phyloP scores from a whole-genome alignment of 2,797 vertebrate species.

The Pterois miles region DNA sequence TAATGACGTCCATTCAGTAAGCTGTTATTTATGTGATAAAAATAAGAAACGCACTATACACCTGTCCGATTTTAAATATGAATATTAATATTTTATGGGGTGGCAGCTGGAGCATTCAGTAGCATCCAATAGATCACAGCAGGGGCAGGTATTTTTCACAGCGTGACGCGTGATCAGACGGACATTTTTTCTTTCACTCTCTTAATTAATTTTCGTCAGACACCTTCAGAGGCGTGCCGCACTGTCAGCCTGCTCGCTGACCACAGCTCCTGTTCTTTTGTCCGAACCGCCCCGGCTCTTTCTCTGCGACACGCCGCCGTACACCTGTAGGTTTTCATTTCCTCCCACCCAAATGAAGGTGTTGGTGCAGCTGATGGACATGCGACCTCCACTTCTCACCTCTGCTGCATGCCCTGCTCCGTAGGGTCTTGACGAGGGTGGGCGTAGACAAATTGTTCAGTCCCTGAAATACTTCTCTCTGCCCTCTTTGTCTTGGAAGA shows the following conservation, averaged over 20 bases:
- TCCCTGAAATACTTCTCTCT: conserved; percentile 55
- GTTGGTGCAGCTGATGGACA: conserved; percentile 60
- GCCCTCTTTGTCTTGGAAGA: conserved; percentile 38
- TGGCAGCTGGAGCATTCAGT: conserved; percentile 82
- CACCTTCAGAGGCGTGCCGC: conserved; percentile 63
- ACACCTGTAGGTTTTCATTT: conserved; percentile 48
- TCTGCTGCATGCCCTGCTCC: conserved; percentile 13
- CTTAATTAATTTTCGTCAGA: conserved; percentile 79
- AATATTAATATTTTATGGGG: conserved; percentile 73
- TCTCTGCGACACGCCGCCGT: conserved; percentile 9
- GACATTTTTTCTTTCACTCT: conserved; percentile 73
- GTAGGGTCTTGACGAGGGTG: conserved; percentile 35
- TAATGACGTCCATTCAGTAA: conserved; percentile 36
- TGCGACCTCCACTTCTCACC: conserved; percentile 31
- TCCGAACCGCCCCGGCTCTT: conserved; percentile 30
- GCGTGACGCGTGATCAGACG: conserved; percentile 74
- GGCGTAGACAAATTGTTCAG: conserved; percentile 35
- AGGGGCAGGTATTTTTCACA: conserved; percentile 79
- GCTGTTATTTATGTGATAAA: conserved; percentile 50
- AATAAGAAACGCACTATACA: conserved; percentile 61
- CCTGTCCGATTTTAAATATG: conserved; percentile 79
- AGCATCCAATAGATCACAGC: conserved; percentile 82
- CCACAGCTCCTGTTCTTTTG: conserved; percentile 59
- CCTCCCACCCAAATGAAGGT: conserved; percentile 58
- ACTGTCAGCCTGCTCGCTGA: conserved; percentile 39